phyloP scores from a whole-genome alignment of 1,140 invertebrate genomes.

The Babylonia areolata region DNA sequence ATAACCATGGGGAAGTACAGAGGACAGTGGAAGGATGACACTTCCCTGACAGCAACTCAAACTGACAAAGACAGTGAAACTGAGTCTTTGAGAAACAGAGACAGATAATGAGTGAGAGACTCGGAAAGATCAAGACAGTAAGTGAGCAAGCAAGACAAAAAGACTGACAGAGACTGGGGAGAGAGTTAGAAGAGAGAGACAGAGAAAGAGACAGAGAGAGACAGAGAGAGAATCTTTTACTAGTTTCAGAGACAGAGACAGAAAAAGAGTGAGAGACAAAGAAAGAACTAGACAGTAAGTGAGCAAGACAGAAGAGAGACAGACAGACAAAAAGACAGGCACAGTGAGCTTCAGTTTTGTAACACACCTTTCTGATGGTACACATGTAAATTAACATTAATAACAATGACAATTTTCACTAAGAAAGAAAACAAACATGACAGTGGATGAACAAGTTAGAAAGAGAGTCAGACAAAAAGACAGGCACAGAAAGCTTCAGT shows the following conservation, averaged over 20 bases:
- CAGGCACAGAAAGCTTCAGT: no score
- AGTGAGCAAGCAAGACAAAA: no score
- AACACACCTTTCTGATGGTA: no score
- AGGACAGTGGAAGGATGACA: no score
- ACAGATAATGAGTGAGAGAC: no score
- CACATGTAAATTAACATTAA: no score
- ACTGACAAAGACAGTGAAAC: no score
- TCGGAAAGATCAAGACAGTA: no score
- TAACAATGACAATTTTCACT: not conserved
- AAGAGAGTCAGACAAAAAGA: not conserved
- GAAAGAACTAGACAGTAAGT: not conserved
- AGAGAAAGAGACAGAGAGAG: not conserved
- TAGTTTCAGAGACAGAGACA: not conserved
- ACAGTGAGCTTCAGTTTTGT: not conserved
- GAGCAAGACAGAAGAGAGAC: not conserved
- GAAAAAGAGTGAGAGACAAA: not conserved
- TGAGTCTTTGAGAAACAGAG: no score
- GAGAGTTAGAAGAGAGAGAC: not conserved
- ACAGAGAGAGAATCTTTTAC: not conserved
- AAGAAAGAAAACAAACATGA: not conserved
- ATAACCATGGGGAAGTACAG: no score
- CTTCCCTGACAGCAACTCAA: no score
- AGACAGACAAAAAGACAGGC: not conserved
- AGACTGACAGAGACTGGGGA: not conserved
- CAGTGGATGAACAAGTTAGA: not conserved